Percentiles rank a stretch among this genome's conserved stretches.
Evolutionary conservation across 2,888 invertebrate species (phyloP).

Genomic region (Acanthosepion lycidas): DNA sequence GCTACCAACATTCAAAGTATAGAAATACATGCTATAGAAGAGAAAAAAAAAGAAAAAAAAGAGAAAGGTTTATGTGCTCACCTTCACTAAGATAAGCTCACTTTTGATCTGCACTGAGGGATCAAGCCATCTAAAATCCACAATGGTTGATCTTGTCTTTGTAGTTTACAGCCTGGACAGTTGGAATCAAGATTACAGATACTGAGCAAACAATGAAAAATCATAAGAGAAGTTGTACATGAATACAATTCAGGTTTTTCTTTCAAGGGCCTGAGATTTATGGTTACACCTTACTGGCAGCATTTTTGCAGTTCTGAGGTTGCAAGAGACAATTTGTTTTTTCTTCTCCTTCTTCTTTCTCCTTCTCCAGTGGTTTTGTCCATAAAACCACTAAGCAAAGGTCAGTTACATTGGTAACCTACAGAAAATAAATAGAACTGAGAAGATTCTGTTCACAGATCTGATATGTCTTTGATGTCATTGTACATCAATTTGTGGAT

Average conservation of each 20-base stretch:
- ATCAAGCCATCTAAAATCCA: no score
- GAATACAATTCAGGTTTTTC: neutral
- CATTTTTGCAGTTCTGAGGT: neutral
- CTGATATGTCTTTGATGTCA: neutral
- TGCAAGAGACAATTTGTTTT: neutral
- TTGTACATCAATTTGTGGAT: neutral
- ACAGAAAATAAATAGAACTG: neutral
- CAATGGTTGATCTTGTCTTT: neutral
- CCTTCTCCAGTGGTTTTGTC: neutral
- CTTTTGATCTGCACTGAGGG: no score
- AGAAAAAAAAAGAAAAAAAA: no score
- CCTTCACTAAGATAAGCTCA: no score
- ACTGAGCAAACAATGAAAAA: neutral
- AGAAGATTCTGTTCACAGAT: neutral
- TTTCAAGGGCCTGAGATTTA: neutral
- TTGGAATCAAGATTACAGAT: neutral
- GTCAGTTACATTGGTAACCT: neutral
- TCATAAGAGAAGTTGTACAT: neutral
- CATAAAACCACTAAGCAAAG: neutral
- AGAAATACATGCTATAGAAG: no score
- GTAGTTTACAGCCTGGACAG: slow-evolving; percentile 33
- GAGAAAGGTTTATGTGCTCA: no score
- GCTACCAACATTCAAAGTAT: no score
- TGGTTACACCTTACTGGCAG: neutral
- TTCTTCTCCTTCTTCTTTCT: neutral